phyloP scores from a whole-genome alignment of 2,113 vertebrate genomes.

The Elgaria multicarinata region DNA sequence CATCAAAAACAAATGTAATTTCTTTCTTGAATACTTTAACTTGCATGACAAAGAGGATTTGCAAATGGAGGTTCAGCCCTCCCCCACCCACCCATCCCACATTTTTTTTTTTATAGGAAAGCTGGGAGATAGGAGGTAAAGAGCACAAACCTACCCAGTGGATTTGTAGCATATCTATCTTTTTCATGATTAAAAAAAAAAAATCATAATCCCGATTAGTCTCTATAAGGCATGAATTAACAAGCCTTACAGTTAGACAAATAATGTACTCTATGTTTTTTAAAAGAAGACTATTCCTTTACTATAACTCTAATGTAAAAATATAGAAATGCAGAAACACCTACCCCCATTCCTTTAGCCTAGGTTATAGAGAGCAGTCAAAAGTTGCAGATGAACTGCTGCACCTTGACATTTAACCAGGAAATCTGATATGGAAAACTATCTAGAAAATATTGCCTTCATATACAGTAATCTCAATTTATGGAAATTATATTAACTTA shows the following conservation, averaged over 20 bases:
- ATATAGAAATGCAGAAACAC: constrained; percentile 24
- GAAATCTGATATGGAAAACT: constrained; percentile 76
- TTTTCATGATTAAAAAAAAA: constrained; percentile 43
- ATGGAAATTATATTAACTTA: constrained; percentile 64
- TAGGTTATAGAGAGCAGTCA: constrained; percentile 72
- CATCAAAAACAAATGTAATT: constrained; percentile 62
- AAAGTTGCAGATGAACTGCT: constrained; percentile 79
- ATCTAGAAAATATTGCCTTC: constrained; percentile 69
- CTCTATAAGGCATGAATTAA: constrained; percentile 12
- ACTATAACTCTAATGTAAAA: constrained; percentile 40
- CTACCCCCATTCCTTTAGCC: constrained; percentile 47
- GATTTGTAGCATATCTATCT: constrained; percentile 52
- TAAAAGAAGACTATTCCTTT: constrained; percentile 36
- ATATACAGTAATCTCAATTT: constrained; percentile 60
- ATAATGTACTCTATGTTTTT: constrained; percentile 46
- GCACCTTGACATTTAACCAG: constrained; percentile 79
- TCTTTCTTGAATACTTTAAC: constrained; percentile 60
- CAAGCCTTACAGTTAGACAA: neutral
- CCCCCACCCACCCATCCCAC: neutral
- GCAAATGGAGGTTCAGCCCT: constrained; percentile 32
- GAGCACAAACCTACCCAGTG: constrained; percentile 39
- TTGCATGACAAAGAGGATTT: constrained; percentile 38
- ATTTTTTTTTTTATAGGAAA: constrained; percentile 27
- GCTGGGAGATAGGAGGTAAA: constrained; percentile 44
- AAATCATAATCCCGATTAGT: constrained; percentile 50